Evolutionary conservation across 2,797 vertebrate genomes (phyloP).

Genomic region (Megaceryle alcyon): DNA sequence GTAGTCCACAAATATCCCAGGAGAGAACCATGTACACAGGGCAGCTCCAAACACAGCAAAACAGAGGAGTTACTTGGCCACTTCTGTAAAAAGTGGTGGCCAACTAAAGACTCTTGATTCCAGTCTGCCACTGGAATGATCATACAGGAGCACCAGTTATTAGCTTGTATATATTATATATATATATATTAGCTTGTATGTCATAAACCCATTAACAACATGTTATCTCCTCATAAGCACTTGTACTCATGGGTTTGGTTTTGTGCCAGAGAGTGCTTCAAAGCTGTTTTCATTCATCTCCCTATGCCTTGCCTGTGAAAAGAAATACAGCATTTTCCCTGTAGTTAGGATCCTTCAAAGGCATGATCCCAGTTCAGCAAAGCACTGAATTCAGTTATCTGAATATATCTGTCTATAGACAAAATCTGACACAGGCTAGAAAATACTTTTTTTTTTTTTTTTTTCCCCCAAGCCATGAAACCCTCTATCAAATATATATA

Average conservation of each 20-base stretch:
- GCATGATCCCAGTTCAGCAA: background rate
- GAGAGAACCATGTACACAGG: rapidly evolving
- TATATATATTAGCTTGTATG: no score
- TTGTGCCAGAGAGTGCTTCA: background rate
- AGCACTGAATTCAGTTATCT: background rate
- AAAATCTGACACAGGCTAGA: background rate
- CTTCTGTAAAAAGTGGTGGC: no score
- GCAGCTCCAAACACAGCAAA: background rate
- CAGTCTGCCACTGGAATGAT: no score
- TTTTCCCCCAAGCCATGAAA: background rate
- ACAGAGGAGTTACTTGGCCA: background rate
- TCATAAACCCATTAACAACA: no score
- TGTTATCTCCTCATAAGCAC: no score
- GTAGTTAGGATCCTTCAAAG: background rate
- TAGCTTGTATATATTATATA: no score
- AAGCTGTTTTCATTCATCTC: background rate
- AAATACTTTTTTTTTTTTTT: background rate
- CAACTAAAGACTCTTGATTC: no score
- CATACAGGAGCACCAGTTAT: no score
- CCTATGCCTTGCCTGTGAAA: background rate
- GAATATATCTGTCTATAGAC: background rate
- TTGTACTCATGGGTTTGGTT: background rate
- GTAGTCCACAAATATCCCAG: background rate
- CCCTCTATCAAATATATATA: background rate
- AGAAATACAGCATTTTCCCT: background rate